Evolutionary conservation across 2,888 invertebrate genomes (phyloP), one percentile per base, ranked within the genome.

Genomic region (Andrena minutula): DNA sequence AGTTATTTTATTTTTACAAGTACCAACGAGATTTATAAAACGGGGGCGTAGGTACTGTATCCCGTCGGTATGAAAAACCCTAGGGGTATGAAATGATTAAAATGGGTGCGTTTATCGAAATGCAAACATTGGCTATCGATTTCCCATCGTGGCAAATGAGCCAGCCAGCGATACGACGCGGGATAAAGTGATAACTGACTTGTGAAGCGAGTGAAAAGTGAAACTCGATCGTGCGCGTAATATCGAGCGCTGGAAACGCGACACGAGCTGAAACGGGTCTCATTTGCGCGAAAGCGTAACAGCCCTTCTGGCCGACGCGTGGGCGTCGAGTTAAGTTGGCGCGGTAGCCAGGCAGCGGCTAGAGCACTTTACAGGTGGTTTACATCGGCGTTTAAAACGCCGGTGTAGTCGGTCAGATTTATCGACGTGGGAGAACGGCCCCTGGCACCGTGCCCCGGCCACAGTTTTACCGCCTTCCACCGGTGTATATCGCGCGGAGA

Each of bases 341-440:
- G 71, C 63, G 87, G 70, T 78, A 41, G 64, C 64, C 69, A 35
- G 47, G 32, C 58, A 10, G 75, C 61, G 70, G 47, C 80, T 41
- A 1, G 75, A 82, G 51, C 79, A 73, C 82, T 87, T 87, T 86
- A 84, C 87, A 87, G 84, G 86, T 84, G 86, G 86, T 88, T 87
- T 87, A 88, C 87, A 88, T 82, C 74, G 82, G 82, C 85, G 78
- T 76, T 86, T 84, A 88, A 86, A 87, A 82, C 75, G 84, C 75
- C 70, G 72, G 73, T 79, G 86, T 68, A 51, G 69, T 70, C 74
- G 66, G 86, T 53, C 82, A 82, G 86, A 87, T 88, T 87, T 88
- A 88, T 84, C 73, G 88, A 82, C 63, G 78, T 47, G 72, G 63
- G 75, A 69, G 66, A 70, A 82, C 75, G 79, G 60, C 47, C 35